Percentiles rank a stretch among this genome's conserved stretches.
Conservation (phyloP, 1,140 invertebrate species). For the Holotrichia oblita region DNA sequence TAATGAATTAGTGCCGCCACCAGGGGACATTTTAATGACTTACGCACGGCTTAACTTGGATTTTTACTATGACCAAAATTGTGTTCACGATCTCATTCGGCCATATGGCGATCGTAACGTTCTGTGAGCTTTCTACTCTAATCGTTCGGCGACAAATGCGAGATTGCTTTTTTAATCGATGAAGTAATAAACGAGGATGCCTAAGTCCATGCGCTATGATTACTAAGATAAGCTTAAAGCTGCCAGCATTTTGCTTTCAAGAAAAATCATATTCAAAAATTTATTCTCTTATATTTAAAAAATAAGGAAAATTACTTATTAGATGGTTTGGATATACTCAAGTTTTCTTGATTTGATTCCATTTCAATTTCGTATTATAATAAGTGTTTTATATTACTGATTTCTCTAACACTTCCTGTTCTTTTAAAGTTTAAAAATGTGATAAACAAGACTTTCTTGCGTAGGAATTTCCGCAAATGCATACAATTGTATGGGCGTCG, state of each 20-base stretch:
- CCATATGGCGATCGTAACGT: slow-evolving; percentile 6
- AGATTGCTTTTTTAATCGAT: slow-evolving; percentile 18
- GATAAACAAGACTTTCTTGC: slow-evolving; percentile 6
- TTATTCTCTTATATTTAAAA: background rate
- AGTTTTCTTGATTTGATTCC: too few relatives aligned
- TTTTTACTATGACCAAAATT: slow-evolving; percentile 16
- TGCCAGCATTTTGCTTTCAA: background rate
- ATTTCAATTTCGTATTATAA: too few relatives aligned
- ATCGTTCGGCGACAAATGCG: background rate
- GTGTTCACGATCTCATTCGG: background rate
- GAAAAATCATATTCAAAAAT: background rate
- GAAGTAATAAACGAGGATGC: background rate
- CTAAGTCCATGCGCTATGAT: background rate
- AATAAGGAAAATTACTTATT: background rate
- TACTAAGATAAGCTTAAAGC: slow-evolving; percentile 5
- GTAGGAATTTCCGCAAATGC: slow-evolving; percentile 9
- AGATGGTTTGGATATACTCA: too few relatives aligned
- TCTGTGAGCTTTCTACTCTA: background rate
- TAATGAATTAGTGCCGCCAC: slow-evolving; percentile 25
- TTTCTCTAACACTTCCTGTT: background rate
- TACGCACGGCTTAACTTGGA: background rate
- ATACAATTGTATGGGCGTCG: slow-evolving; percentile 5
- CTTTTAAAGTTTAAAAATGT: background rate
- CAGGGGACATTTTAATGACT: slow-evolving; percentile 17
- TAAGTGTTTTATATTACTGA: too few relatives aligned